Base-by-base conservation (phyloP, 1,140 invertebrate genomes). In the Drosophila kurseongensis region DNA sequence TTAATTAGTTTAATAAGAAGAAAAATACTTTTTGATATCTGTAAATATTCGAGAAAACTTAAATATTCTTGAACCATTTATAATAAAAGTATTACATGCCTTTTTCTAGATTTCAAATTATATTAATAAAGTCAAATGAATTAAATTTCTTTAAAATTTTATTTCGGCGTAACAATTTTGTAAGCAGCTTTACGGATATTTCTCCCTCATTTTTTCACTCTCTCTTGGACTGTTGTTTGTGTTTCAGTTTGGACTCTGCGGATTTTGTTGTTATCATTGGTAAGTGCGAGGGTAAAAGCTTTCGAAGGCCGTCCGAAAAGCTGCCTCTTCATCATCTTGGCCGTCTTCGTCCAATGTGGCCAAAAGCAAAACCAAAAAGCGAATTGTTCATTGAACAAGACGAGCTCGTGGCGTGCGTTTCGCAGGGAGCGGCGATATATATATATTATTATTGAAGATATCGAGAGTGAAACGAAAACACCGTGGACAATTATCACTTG, bases 401-500 rank as follows among this genome's bases (percentile, higher is more conserved):
- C 76, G 80, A 89, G 80, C 68, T 75, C 84, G 84, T 89, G 72
- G 80, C 84, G 84, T 84, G 80, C 84, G 84, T 89, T 84, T 80
- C 79, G 84, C 61, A 80, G 59, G 45, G 55, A 78, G 62, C 80
- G 67, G 58, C 38, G 42, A 45, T 32, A 32, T 13, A 58, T 8
- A 52, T 18, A 36, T 48, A 57, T 13, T 2, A 6, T 16, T 18
- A 38, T 8, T 9, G 2, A 7, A 57, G 5, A 10, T 14, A 69
- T 55, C 66, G 62, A 55, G 27, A 69, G 67, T 68, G 65, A 68
- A 68, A 66, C 63, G 35, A 58, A 68, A 45, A 10, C 69, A 55
- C 23, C 23, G 52, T 50, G 45, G 32, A 73, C 42, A 60, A 66
- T 51, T 44, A 51, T 35, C 13, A 14, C 42, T 35, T 32, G 10